Evolutionary conservation across 2,113 vertebrate species (phyloP), one percentile per base, ranked within the genome.

Genomic region (Egretta garzetta): DNA sequence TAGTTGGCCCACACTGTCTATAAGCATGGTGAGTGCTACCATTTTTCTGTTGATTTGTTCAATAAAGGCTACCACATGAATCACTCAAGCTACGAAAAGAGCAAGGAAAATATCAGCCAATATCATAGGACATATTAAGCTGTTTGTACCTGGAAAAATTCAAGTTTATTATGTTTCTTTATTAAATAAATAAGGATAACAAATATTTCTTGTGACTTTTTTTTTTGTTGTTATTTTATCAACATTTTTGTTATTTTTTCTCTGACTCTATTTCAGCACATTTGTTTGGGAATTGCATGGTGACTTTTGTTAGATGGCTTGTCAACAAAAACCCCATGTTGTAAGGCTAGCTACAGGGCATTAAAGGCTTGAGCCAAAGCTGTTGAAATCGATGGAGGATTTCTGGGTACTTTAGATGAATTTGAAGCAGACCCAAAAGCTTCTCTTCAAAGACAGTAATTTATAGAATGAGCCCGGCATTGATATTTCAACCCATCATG

Each of bases 141-240:
- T 95, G 77, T 96, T 96, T 97, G 96, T 97, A 97, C 93, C 73
- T 93, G 91, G 85, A 94, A 97, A 96, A 96, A 90, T 27, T 80
- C 67, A 74, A 95, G 55, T 96, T 97, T 96, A 96, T 97, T 95
- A 97, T 95, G 91, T 94, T 96, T 94, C 94, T 95, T 96, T 93
- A 86, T 94, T 94, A 96, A 97, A 96, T 96, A 96, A 96, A 95
- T 95, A 85, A 95, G 92, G 96, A 93, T 92, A 93, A 95, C 86
- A 96, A 95, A 91, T 86, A 95, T 39, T 80, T 94, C 56, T 45
- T 60, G 80, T 86, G 96, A 35, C 28, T 79, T 86, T 87, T 96
- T 91, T 62, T 49, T 63, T 41, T 26, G 37, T n/a, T 59, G 6
- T 50, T 59, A 21, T 15, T 27, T 60, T 76, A 17, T 28, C 32